Evolutionary conservation across 2,797 vertebrate genomes (phyloP).

Genomic region (Galagoides demidoff): DNA sequence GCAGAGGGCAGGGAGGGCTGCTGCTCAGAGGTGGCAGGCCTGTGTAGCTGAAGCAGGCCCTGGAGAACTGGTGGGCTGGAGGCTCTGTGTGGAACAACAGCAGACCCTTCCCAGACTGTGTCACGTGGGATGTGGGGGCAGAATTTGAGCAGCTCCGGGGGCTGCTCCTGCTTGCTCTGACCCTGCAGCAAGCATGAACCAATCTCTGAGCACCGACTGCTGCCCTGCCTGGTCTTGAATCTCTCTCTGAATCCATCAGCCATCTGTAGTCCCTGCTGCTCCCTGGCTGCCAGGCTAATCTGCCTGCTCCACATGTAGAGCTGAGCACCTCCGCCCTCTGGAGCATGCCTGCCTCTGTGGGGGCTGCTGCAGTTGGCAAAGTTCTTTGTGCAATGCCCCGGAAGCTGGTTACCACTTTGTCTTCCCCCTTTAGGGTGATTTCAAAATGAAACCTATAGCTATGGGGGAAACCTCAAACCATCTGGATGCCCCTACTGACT

Average conservation of each 20-base stretch:
- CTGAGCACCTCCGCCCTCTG: not conserved
- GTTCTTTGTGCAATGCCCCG: not conserved
- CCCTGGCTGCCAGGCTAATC: not conserved
- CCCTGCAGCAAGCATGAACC: not conserved
- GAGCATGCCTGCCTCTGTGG: accelerated
- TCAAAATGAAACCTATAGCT: not conserved
- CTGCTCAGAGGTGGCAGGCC: not conserved
- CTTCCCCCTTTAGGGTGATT: not conserved
- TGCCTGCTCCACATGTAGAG: not conserved
- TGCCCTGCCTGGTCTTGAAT: not conserved
- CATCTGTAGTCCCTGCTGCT: not conserved
- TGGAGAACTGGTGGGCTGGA: not conserved
- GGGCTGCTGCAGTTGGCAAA: not conserved
- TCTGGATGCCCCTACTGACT: not conserved
- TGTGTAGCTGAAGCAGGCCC: not conserved
- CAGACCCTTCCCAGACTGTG: not conserved
- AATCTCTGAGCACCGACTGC: not conserved
- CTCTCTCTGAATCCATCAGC: not conserved
- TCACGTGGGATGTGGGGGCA: not conserved
- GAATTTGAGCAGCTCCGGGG: not conserved
- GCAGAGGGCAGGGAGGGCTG: no score
- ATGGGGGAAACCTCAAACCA: no score
- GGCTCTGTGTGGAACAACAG: not conserved
- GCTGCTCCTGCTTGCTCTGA: not conserved
- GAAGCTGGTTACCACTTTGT: not conserved